Evolutionary conservation across 2,888 invertebrate genomes (phyloP), one percentile per base, ranked within the genome.

Genomic region (Agonopterix arenella): DNA sequence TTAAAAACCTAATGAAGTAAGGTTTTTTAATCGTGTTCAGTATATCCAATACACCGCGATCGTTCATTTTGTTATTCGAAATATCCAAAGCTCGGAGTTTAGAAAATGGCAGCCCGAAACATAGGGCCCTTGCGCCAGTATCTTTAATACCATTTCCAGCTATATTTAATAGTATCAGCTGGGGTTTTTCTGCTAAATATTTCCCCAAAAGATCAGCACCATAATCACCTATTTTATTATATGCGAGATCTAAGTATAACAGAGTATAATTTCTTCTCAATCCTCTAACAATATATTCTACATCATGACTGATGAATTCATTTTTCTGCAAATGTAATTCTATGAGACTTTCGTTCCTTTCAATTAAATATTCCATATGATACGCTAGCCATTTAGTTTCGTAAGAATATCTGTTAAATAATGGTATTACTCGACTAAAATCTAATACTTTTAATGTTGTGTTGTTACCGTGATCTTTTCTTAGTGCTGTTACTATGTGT

Each of bases 251-350:
- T 36, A 93, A 67, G 48, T 92, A 80, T 11, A 88, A 57, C n/a
- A 93, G 62, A 0, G 90, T 84, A 1, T 66, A 75, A 60, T 93
- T 93, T 1, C 62, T 58, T 10, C 74, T 66, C 45, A 92, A 73
- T 5, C 92, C 92, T 44, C 83, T 64, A 4, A 86, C 65, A 51
- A 93, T 73, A 50, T 84, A 84, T 56, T 92, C 92, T 42, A 92
- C 73, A 59, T 93, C 92, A 51, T 92, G 92, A 0, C 91, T 90
- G 10, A 88, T 84, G 38, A 93, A 90, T 62, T 89, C 78, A 56
- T 90, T 91, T 60, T 93, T 93, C 64, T 91, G 91, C 18, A 91
- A 69, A 71, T 91, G 90, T 9, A 93, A 63, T 59, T 92, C 92
- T 0, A 84, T 73, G 37, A 93, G 74, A 3, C 74, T 76, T 42